These are phyloP conservation scores for Chloromyia formosa DNA, from an alignment of 2,888 invertebrate species.

Conservation along the genomic window DNA sequence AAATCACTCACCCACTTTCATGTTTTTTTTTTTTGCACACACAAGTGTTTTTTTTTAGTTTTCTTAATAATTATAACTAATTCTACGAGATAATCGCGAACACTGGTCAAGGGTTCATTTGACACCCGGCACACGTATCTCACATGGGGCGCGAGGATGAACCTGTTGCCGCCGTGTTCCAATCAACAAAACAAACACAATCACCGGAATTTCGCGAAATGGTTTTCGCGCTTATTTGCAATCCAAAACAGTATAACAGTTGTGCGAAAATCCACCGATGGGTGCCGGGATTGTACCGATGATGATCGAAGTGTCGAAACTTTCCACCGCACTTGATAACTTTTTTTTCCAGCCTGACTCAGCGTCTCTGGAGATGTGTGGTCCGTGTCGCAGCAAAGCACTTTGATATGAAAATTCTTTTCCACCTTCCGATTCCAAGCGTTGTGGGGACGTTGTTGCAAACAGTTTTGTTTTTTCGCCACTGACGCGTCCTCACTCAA, in stretches of 20 bases:
- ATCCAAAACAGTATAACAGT: conserved; percentile 11
- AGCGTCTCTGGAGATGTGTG: background rate
- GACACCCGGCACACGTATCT: background rate
- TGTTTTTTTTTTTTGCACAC: background rate
- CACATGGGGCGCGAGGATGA: background rate
- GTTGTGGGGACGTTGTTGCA: background rate
- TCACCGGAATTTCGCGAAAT: background rate
- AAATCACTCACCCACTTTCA: no score
- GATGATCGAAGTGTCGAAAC: background rate
- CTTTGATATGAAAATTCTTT: background rate
- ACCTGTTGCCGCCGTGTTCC: background rate
- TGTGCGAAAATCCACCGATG: background rate
- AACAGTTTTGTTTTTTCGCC: conserved; percentile 23
- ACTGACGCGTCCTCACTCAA: conserved; percentile 50
- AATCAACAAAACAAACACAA: conserved; percentile 1
- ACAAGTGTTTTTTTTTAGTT: background rate
- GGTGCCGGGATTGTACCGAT: background rate
- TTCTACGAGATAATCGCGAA: background rate
- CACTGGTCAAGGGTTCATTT: background rate
- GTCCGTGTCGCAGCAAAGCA: background rate
- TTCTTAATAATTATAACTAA: background rate
- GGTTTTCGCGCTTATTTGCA: conserved; percentile 3
- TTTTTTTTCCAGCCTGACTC: background rate
- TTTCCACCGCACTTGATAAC: no score
- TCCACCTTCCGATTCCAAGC: background rate